Evolutionary conservation across 2,888 invertebrate species (phyloP).

Genomic region (Leptogaster cylindrica): DNA sequence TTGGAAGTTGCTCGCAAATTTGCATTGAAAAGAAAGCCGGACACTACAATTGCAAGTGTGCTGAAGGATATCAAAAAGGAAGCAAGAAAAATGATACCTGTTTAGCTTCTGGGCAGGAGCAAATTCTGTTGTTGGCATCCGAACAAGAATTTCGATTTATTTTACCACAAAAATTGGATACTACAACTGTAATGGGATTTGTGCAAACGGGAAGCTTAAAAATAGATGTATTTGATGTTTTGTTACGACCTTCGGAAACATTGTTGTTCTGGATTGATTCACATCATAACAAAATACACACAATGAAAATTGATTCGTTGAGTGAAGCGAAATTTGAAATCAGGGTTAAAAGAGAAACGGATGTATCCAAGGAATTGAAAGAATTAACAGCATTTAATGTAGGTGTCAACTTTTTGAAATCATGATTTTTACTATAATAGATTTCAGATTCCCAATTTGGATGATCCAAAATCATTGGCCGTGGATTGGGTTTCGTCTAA

Average conservation of each 20-base stretch:
- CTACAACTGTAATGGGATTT: conserved; percentile 66
- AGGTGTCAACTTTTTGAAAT: conserved; percentile 44
- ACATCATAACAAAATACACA: conserved; percentile 61
- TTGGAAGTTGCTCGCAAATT: conserved; percentile 79
- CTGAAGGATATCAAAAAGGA: conserved; percentile 67
- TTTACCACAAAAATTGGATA: conserved; percentile 58
- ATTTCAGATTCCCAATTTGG: conserved; percentile 64
- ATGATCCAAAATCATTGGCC: conserved; percentile 75
- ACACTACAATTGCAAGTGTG: conserved; percentile 68
- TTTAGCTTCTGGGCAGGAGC: conserved; percentile 62
- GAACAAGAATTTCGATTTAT: conserved; percentile 62
- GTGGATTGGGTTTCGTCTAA: conserved; percentile 74
- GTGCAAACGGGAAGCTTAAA: conserved; percentile 71
- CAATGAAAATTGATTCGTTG: conserved; percentile 58
- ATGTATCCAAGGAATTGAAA: conserved; percentile 55
- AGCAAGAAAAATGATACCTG: conserved; percentile 64
- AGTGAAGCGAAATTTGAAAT: conserved; percentile 30
- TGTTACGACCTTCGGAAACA: conserved; percentile 64
- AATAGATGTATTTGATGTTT: conserved; percentile 68
- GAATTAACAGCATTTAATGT: conserved; percentile 59
- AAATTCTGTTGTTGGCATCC: conserved; percentile 59
- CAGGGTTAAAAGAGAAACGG: conserved; percentile 23
- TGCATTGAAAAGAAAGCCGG: conserved; percentile 70
- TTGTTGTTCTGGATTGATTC: conserved; percentile 62
- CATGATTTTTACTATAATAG: not conserved